Conservation (phyloP, 2,888 invertebrate genomes). For the Lasioglossum malachurum region DNA sequence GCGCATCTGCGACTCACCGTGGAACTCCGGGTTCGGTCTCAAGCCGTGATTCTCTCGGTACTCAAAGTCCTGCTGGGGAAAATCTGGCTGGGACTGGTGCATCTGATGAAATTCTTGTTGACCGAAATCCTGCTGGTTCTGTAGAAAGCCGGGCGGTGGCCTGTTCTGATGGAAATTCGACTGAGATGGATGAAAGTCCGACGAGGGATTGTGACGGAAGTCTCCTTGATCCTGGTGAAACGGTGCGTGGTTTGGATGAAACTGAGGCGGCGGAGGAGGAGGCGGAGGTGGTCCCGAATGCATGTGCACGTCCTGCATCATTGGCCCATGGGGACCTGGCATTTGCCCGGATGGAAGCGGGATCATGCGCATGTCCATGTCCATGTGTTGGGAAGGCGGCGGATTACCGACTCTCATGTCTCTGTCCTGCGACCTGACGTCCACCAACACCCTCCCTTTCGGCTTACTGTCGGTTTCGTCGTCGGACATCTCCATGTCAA, state of each 20-base stretch:
- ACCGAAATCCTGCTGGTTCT: slow-evolving; percentile 63
- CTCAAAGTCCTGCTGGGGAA: slow-evolving; percentile 74
- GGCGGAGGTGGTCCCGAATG: slow-evolving; percentile 76
- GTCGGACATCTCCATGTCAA: slow-evolving; percentile 95
- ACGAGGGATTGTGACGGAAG: slow-evolving; percentile 61
- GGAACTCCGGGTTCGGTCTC: slow-evolving; percentile 73
- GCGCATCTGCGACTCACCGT: slow-evolving; percentile 68
- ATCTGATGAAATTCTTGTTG: slow-evolving; percentile 77
- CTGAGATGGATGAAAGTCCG: slow-evolving; percentile 73
- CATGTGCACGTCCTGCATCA: slow-evolving; percentile 72
- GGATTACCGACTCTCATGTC: slow-evolving; percentile 76
- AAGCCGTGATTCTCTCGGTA: slow-evolving; percentile 74
- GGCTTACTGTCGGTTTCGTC: slow-evolving; percentile 87
- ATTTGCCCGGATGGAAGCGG: slow-evolving; percentile 75
- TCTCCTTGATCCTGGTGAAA: slow-evolving; percentile 74
- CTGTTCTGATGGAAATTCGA: slow-evolving; percentile 75
- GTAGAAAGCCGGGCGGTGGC: slow-evolving; percentile 69
- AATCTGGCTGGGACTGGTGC: slow-evolving; percentile 71
- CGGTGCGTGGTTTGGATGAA: slow-evolving; percentile 72
- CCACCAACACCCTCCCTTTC: slow-evolving; percentile 80
- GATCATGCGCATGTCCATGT: slow-evolving; percentile 83
- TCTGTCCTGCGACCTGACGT: slow-evolving; percentile 80
- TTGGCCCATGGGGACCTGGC: slow-evolving; percentile 64
- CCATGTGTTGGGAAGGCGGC: slow-evolving; percentile 82
- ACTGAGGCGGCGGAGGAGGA: slow-evolving; percentile 72